phyloP scores from a whole-genome alignment of 2,888 invertebrate species.

The Drosophila eohydei region DNA sequence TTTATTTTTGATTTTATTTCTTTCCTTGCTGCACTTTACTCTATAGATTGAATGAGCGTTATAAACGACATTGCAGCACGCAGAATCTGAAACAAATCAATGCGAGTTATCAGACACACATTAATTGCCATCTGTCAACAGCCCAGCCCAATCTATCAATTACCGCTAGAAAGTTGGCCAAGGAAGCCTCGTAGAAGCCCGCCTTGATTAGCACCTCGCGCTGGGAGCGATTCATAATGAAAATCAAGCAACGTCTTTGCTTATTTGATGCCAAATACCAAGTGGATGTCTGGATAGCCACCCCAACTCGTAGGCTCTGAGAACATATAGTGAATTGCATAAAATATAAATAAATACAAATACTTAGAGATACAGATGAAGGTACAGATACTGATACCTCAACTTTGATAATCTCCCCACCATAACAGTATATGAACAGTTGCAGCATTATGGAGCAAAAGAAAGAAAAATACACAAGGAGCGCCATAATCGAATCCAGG shows the following conservation, averaged over 20 bases:
- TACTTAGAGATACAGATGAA: neutral
- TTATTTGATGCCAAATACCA: conserved; percentile 79
- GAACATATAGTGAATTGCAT: neutral
- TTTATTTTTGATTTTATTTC: neutral
- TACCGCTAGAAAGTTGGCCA: conserved; percentile 82
- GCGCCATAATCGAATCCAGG: conserved; percentile 66
- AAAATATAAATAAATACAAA: neutral
- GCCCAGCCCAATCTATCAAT: conserved; percentile 15
- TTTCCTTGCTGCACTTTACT: conserved; percentile 30
- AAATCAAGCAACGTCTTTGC: conserved; percentile 68
- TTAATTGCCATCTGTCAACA: neutral
- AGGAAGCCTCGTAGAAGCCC: conserved; percentile 82
- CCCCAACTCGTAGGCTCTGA: conserved; percentile 78
- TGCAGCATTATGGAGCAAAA: conserved; percentile 80
- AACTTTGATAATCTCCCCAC: conserved; percentile 81
- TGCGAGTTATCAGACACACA: neutral
- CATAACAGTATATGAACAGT: conserved; percentile 83
- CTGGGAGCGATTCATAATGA: conserved; percentile 79
- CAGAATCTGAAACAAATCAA: conserved; percentile 62
- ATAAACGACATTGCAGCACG: conserved; percentile 79
- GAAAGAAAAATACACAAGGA: conserved; percentile 76
- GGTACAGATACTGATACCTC: conserved; percentile 62
- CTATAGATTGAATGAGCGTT: conserved; percentile 80
- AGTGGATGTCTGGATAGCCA: conserved; percentile 75
- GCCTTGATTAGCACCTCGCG: conserved; percentile 76